Evolutionary conservation across 1,140 invertebrate genomes (phyloP).

Genomic region (Pissodes strobi): DNA sequence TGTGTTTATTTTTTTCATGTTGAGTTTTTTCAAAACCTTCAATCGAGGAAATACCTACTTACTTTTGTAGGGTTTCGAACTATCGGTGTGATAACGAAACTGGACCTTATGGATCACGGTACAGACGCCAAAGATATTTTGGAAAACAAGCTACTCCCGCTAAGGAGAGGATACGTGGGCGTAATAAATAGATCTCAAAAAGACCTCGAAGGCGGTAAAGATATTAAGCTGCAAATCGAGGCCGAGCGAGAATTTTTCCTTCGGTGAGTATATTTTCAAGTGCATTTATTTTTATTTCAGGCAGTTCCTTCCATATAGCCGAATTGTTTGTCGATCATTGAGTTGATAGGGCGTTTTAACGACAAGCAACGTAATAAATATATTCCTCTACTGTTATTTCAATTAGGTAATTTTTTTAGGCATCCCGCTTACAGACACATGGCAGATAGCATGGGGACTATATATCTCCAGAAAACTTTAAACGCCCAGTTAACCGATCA

Average conservation of each 20-base stretch:
- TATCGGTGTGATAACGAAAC: conserved; percentile 98
- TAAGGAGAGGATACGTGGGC: conserved; percentile 95
- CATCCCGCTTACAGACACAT: conserved; percentile 92
- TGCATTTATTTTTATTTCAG: background rate
- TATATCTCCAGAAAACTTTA: conserved; percentile 93
- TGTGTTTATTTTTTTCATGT: background rate
- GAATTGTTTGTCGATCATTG: too few relatives aligned
- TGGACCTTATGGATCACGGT: conserved; percentile 99
- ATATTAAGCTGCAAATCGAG: conserved; percentile 91
- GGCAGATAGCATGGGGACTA: conserved; percentile 95
- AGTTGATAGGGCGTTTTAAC: too few relatives aligned
- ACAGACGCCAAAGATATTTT: conserved; percentile 97
- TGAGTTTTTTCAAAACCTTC: background rate
- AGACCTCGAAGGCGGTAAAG: conserved; percentile 96
- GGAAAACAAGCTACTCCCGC: conserved; percentile 94
- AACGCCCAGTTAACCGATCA: conserved; percentile 99
- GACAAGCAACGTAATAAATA: too few relatives aligned
- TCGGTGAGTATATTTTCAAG: conserved; percentile 58
- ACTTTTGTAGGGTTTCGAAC: conserved; percentile 65
- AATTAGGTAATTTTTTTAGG: conserved; percentile 39
- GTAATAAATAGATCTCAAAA: conserved; percentile 99
- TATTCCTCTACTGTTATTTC: too few relatives aligned
- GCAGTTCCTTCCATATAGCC: background rate
- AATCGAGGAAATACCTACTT: background rate
- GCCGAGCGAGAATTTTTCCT: conserved; percentile 98